Conservation (phyloP, 2,113 vertebrate species). For the Solea senegalensis region DNA sequence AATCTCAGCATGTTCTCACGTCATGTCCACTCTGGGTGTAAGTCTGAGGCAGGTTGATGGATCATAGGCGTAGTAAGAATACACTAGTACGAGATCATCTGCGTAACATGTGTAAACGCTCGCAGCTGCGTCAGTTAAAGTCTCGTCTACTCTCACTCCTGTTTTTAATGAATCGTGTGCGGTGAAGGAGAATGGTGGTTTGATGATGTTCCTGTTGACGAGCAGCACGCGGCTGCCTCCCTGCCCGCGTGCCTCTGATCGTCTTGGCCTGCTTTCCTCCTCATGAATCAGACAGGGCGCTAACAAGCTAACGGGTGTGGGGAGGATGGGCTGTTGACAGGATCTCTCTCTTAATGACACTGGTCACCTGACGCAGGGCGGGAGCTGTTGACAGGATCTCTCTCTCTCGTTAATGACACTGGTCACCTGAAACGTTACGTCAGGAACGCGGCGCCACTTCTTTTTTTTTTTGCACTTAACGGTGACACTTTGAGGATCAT, state of each 20-base stretch:
- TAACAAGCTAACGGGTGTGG: conserved; percentile 1
- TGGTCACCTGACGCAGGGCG: conserved; percentile 31
- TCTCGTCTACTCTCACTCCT: no score
- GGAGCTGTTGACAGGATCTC: conserved; percentile 19
- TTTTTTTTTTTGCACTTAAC: conserved; percentile 7
- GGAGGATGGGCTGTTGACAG: conserved; percentile 18
- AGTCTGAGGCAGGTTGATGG: no score
- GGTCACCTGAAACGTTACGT: conserved; percentile 15
- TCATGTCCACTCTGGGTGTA: no score
- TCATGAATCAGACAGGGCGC: conserved; percentile 16
- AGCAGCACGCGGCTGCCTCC: conserved; percentile 25
- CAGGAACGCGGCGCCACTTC: background rate
- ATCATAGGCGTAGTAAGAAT: no score
- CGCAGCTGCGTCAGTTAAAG: no score
- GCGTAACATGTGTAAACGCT: no score
- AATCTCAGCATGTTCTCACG: no score
- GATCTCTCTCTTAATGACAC: background rate
- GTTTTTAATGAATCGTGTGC: conserved; percentile 10
- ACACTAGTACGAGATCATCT: no score
- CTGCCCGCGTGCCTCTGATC: background rate
- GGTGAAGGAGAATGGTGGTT: background rate
- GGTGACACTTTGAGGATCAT: background rate
- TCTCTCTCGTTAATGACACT: background rate
- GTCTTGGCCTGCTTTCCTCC: conserved; percentile 2
- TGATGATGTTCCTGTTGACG: conserved; percentile 41